A percentile compares a stretch with the other conserved stretches of the same genome.
These are phyloP conservation scores for Heliconius eleuchia DNA, from an alignment of 1,140 invertebrate genomes.

Conservation along the genomic window DNA sequence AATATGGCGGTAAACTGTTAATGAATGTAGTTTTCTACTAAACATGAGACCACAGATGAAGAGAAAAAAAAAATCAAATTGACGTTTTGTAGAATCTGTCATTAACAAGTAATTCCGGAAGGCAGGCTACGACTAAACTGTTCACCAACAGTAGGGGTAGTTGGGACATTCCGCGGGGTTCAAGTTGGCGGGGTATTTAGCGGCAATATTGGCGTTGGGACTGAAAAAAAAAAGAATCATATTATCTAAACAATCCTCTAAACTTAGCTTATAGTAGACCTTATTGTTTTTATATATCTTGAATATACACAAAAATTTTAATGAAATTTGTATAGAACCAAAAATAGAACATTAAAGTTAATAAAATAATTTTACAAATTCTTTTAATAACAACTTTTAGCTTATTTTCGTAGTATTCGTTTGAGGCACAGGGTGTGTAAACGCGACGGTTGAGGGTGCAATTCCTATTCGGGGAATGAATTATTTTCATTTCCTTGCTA, in stretches of 20 bases:
- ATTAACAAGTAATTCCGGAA: slow-evolving; percentile 42
- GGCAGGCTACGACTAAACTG: slow-evolving; percentile 39
- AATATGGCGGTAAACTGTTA: slow-evolving; percentile 59
- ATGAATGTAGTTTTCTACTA: slow-evolving; percentile 42
- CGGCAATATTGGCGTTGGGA: slow-evolving; percentile 54
- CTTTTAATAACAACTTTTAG: too few relatives aligned
- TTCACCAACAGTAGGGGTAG: slow-evolving; percentile 83
- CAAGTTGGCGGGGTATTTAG: slow-evolving; percentile 80
- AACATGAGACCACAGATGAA: not conserved
- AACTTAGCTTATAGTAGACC: not conserved
- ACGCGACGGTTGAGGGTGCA: too few relatives aligned
- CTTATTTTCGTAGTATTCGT: too few relatives aligned
- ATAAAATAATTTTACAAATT: too few relatives aligned
- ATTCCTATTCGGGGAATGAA: too few relatives aligned
- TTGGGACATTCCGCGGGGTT: slow-evolving; percentile 82
- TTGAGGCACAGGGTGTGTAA: too few relatives aligned
- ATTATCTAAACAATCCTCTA: not conserved
- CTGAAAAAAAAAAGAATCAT: slow-evolving; percentile 42
- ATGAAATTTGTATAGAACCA: too few relatives aligned
- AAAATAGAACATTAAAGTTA: too few relatives aligned
- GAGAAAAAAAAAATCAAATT: slow-evolving; percentile 24
- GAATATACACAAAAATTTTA: too few relatives aligned
- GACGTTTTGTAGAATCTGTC: slow-evolving; percentile 43
- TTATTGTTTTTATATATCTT: too few relatives aligned
- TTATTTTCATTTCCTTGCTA: too few relatives aligned